These are phyloP conservation scores for Paradoxurus hermaphroditus DNA, from an alignment of 2,113 vertebrate species.

Conservation along the genomic window DNA sequence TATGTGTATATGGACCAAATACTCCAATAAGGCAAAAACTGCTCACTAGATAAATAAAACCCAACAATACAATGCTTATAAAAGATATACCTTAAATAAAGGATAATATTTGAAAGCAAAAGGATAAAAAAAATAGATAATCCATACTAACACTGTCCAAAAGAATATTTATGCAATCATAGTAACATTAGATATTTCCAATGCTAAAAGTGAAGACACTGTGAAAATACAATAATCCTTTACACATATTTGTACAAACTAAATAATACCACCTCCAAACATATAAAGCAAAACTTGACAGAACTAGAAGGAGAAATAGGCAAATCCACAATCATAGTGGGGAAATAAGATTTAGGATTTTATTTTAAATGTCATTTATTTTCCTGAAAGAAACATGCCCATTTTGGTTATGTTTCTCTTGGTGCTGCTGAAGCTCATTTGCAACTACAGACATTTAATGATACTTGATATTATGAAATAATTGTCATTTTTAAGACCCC, in stretches of 20 bases:
- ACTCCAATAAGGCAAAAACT: neutral
- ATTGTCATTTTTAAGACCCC: neutral
- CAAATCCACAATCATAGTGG: neutral
- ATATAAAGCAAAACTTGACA: neutral
- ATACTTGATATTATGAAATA: neutral
- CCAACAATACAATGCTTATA: neutral
- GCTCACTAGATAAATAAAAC: neutral
- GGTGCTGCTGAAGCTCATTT: neutral
- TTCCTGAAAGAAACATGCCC: neutral
- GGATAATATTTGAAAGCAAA: neutral
- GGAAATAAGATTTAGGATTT: neutral
- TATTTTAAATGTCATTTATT: neutral
- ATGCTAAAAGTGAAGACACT: neutral
- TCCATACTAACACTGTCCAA: neutral
- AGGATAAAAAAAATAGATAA: neutral
- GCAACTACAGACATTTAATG: neutral
- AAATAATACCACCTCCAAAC: neutral
- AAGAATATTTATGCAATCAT: neutral
- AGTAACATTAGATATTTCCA: neutral
- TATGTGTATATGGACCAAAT: neutral
- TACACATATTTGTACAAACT: neutral
- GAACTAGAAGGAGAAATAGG: neutral
- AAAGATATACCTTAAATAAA: neutral
- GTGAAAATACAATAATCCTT: neutral
- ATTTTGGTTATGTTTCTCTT: neutral